These are phyloP conservation scores for Hylyphantes graminicola DNA, from an alignment of 1,140 invertebrate species.

Conservation along the genomic window DNA sequence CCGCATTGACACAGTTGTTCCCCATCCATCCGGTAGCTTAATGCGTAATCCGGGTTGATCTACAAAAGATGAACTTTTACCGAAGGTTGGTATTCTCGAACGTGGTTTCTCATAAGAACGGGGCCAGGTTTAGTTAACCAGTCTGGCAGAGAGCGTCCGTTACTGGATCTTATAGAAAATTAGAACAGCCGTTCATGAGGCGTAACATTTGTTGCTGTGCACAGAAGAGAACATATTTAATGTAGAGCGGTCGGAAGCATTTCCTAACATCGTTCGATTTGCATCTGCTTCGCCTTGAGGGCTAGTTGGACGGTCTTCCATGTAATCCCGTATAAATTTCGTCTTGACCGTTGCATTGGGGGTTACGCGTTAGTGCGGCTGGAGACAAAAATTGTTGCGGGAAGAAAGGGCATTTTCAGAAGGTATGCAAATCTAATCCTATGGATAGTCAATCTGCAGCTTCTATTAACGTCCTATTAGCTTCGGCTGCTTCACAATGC, in stretches of 20 bases:
- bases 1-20: background rate
- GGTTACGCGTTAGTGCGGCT: constrained; percentile 60
- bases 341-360: constrained; percentile 58
- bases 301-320: constrained; percentile 61
- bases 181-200: constrained; percentile 43
- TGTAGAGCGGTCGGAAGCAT: background rate
- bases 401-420: constrained; percentile 1
- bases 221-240: constrained; percentile 45
- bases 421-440: constrained; percentile 7
- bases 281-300: constrained; percentile 39
- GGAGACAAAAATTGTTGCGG: no score
- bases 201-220: constrained; percentile 56
- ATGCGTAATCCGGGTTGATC: constrained; percentile 10
- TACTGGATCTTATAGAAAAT: constrained; percentile 1
- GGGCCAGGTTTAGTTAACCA: constrained; percentile 18
- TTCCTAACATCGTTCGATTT: constrained; percentile 35
- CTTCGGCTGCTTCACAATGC: background rate
- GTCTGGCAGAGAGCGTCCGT: constrained; percentile 7
- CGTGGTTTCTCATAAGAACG: constrained; percentile 12
- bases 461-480: background rate
- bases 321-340: constrained; percentile 60
- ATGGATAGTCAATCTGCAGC: background rate
- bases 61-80: constrained; percentile 16
- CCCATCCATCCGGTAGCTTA: constrained; percentile 25
- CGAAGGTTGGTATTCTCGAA: constrained; percentile 1